phyloP scores from a whole-genome alignment of 1,140 invertebrate species.

The Bilobella aurantiaca region DNA sequence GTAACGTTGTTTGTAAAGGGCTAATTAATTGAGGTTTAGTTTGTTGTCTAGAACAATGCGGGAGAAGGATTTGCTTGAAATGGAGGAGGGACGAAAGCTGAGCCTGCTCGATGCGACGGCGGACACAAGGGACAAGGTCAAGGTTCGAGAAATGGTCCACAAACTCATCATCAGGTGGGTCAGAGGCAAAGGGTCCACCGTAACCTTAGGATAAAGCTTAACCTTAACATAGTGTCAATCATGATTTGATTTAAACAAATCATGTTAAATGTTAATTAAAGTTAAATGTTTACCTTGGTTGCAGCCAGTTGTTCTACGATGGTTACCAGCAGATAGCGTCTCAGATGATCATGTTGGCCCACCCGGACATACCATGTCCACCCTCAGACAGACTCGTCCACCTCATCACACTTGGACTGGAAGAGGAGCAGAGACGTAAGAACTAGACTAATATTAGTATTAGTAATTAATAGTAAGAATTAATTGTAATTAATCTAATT shows the following conservation, averaged over 20 bases:
- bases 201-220: neutral
- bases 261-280: neutral
- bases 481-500: no score
- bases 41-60: neutral
- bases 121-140: conserved; percentile 29
- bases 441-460: neutral
- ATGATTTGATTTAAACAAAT: neutral
- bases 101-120: neutral
- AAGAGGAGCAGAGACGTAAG: conserved; percentile 62
- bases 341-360: conserved; percentile 57
- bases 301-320: conserved; percentile 83
- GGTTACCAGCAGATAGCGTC: conserved; percentile 76
- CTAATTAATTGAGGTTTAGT: neutral
- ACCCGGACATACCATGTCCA: conserved; percentile 82
- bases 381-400: conserved; percentile 85
- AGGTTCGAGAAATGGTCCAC: conserved; percentile 32
- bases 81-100: neutral
- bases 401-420: conserved; percentile 71
- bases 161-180: conserved; percentile 33
- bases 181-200: no score
- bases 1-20: neutral
- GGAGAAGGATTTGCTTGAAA: neutral
- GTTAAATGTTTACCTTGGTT: conserved; percentile 27
- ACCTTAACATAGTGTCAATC: neutral
- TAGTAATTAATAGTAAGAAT: no score